Conservation (phyloP, 2,113 vertebrate genomes). For the Pristiophorus japonicus region DNA sequence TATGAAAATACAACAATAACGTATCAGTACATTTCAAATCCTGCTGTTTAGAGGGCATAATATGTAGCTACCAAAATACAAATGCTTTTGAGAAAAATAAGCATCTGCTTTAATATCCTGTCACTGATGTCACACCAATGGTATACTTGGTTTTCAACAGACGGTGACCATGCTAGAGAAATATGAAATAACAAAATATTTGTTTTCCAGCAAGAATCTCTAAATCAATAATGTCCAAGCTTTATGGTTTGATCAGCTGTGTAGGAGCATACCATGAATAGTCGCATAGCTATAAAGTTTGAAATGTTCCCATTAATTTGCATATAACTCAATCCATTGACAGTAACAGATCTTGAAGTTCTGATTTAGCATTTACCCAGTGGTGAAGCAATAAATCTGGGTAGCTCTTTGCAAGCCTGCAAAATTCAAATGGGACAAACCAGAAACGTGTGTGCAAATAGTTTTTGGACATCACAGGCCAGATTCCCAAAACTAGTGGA, state of each 20-base stretch:
- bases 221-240: background rate
- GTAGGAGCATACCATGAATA: background rate
- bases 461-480: background rate
- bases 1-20: too few species aligned
- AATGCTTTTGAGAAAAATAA: background rate
- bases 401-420: background rate
- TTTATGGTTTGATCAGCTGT: background rate
- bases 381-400: background rate
- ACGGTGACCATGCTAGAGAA: background rate
- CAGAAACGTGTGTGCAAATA: background rate
- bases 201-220: background rate
- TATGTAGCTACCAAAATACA: background rate
- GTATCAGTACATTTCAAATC: background rate
- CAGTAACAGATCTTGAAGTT: background rate
- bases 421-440: background rate
- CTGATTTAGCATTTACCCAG: background rate
- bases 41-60: background rate
- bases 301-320: background rate
- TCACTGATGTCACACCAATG: background rate
- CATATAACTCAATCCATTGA: background rate
- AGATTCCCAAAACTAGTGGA: background rate
- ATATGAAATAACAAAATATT: background rate
- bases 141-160: background rate
- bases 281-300: too few species aligned
- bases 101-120: background rate